phyloP scores from a whole-genome alignment of 2,797 vertebrate genomes.

The Pipistrellus nathusii region DNA sequence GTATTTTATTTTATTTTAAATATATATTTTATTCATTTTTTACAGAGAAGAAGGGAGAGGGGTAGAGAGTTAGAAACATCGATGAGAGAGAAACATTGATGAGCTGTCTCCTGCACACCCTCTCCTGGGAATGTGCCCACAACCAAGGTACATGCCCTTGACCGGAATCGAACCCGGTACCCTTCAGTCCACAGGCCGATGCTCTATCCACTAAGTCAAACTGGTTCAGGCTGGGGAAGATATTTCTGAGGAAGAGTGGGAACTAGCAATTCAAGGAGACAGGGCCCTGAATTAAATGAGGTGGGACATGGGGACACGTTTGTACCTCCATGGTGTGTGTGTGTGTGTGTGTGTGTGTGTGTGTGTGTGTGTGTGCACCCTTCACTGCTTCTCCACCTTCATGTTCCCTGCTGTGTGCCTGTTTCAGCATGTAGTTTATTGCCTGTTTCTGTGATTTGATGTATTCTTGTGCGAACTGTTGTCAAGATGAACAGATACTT shows the following conservation, averaged over 20 bases:
- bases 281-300: background rate
- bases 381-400: background rate
- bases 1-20: too few relatives aligned
- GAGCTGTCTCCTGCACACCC: too few relatives aligned
- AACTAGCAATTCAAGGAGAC: background rate
- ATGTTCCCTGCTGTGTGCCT: background rate
- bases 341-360: background rate
- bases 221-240: background rate
- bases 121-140: too few relatives aligned
- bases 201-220: too few relatives aligned
- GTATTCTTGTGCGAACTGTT: constrained; percentile 33
- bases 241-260: background rate
- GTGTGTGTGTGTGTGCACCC: background rate
- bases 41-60: too few relatives aligned
- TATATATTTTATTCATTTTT: too few relatives aligned
- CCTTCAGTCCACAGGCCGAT: too few relatives aligned
- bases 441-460: constrained; percentile 52
- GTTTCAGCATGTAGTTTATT: constrained; percentile 28
- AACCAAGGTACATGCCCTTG: too few relatives aligned
- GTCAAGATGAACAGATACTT: constrained; percentile 63
- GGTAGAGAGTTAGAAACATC: too few relatives aligned
- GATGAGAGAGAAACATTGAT: too few relatives aligned
- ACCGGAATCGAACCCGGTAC: too few relatives aligned
- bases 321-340: background rate
- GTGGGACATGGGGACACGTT: background rate